phyloP scores from a whole-genome alignment of 2,888 invertebrate genomes.

The Eudemis profundana region DNA sequence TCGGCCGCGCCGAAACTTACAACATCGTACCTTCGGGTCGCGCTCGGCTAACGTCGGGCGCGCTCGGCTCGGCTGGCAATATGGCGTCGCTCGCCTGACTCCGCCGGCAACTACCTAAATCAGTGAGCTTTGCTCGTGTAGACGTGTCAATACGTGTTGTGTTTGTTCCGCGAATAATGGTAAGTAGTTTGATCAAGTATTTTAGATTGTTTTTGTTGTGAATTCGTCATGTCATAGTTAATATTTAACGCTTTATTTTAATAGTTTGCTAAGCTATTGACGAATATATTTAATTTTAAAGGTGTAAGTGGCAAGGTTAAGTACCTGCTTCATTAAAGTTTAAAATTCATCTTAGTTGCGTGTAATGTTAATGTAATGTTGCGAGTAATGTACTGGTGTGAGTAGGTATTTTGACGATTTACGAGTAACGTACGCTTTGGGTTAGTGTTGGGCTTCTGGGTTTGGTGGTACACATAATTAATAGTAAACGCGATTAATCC shows the following conservation, averaged over 20 bases:
- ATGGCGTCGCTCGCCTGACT: conserved; percentile 18
- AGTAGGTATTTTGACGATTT: conserved; percentile 18
- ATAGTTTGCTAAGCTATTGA: conserved; percentile 9
- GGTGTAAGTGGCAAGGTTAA: conserved; percentile 9
- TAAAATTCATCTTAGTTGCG: conserved; percentile 13
- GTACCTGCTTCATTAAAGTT: conserved; percentile 11
- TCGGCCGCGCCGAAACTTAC: too few species aligned
- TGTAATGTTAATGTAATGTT: conserved; percentile 21
- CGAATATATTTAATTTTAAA: conserved; percentile 11
- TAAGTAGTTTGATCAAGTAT: conserved; percentile 7
- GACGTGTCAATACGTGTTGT: conserved; percentile 18
- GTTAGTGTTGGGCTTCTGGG: conserved; percentile 15
- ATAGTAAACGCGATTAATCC: conserved; percentile 18
- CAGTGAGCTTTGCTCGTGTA: conserved; percentile 6
- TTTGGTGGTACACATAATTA: conserved; percentile 16
- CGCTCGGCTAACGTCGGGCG: conserved; percentile 15
- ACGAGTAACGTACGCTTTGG: conserved; percentile 12
- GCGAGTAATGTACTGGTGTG: conserved; percentile 19
- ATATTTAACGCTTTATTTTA: conserved; percentile 9
- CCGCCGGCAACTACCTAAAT: conserved; percentile 1
- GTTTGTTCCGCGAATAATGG: conserved; percentile 15
- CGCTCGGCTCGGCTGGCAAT: conserved; percentile 15
- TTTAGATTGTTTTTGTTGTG: neutral
- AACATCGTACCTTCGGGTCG: too few species aligned
- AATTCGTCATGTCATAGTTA: conserved; percentile 12